Conservation (phyloP, 2,797 vertebrate genomes). For the Enteromius mattozi region DNA sequence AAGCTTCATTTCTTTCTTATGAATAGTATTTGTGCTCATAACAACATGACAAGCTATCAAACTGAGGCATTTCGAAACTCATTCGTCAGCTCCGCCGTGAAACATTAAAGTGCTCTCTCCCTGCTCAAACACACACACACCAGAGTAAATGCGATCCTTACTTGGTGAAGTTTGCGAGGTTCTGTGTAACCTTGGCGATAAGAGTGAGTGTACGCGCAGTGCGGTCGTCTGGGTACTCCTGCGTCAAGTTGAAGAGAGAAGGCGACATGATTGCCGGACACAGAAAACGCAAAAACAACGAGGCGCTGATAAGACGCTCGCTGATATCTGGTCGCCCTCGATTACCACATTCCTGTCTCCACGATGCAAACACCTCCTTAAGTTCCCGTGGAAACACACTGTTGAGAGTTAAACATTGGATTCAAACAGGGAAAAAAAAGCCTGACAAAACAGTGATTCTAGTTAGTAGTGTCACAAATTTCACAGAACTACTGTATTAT, state of each 20-base stretch:
- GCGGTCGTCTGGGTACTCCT: constrained; percentile 97
- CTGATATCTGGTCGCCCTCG: constrained; percentile 96
- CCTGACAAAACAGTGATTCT: neutral
- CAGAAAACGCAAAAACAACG: constrained; percentile 95
- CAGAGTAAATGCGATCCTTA: constrained; percentile 69
- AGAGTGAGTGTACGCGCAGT: constrained; percentile 95
- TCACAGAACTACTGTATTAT: neutral
- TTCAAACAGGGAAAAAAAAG: neutral
- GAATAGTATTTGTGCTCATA: constrained; percentile 1
- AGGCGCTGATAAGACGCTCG: constrained; percentile 96
- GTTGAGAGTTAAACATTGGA: constrained; percentile 44
- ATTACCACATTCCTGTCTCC: constrained; percentile 95
- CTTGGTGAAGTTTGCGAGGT: constrained; percentile 99
- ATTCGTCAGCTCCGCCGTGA: neutral
- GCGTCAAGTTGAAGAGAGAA: constrained; percentile 94
- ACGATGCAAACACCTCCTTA: constrained; percentile 97
- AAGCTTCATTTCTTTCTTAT: neutral
- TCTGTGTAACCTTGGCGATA: constrained; percentile 98
- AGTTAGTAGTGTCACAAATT: neutral
- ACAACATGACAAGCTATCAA: constrained; percentile 12
- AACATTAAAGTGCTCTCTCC: neutral
- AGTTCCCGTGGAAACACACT: constrained; percentile 96
- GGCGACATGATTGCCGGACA: constrained; percentile 99
- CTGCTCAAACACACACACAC: neutral
- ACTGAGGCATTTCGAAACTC: neutral